Base-by-base conservation (phyloP, 1,140 invertebrate genomes). In the Chrysopa pallens region DNA sequence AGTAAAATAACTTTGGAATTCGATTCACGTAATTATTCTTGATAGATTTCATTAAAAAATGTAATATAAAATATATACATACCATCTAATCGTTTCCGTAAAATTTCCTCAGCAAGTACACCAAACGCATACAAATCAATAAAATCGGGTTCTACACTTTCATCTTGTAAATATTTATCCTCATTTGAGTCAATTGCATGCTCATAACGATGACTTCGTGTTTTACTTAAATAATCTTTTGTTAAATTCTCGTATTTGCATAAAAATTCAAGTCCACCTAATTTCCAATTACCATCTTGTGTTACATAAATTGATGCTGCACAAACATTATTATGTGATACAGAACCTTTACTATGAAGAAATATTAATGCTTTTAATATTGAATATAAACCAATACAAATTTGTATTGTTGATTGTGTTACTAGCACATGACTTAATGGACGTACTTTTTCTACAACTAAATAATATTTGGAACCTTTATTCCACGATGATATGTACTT, bases 121-220 rank as follows among this genome's bases (percentile, higher is more conserved):
- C 78, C 80, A 72, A 87, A 88, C 6, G 77, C 78, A 66, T 75
- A 89, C 48, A 78, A 70, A 64, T 92, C 87, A 44, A 88, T 72
- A 39, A 64, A 63, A 52, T 69, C 61, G 33, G 62, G 67, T 55
- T 61, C 52, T 45, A 56, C 49, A 12, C 68, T 64, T 6, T 62
- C 53, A 33, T 54, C 57, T 54, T 62, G 57, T 28, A 66, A 55
- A 45, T 51, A 23, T 45, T 57, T 54, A 12, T 78, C 72, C 66
- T 85, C 81, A 60, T 80, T 73, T 3, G 76, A 70, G 53, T 83
- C 72, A 29, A 86, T 63, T 14, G 71, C 73, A 50, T 72, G 72
- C 49, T 80, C 70, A 56, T 78, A 76, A 39, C 84, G 73, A 48
- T 74, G 70, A 39, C 66, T 70, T 55, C 71, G 70, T 15, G 75